phyloP scores from a whole-genome alignment of 53 echinoderm and acorn worm genomes.

The Temnopleurus reevesii region DNA sequence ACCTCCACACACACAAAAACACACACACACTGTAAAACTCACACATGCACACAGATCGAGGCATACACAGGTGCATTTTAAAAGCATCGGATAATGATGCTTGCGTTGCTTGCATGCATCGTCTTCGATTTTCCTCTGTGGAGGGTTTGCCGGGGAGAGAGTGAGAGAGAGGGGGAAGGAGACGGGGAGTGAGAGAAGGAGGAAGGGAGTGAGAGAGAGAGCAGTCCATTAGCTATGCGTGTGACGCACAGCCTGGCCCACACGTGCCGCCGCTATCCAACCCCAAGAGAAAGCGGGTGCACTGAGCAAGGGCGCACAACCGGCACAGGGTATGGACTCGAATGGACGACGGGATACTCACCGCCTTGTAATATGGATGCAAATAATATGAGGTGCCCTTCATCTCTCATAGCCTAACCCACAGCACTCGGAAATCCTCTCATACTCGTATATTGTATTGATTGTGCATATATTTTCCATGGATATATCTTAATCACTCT shows the following conservation, averaged over 20 bases:
- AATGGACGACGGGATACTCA: not conserved
- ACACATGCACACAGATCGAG: conserved; percentile 7
- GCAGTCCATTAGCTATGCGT: conserved; percentile 44
- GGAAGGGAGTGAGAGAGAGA: not conserved
- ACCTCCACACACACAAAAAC: conserved; percentile 19
- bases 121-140: conserved; percentile 18
- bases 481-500: not conserved
- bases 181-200: not conserved
- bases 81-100: not conserved
- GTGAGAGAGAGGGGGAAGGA: not conserved
- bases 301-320: conserved; percentile 20
- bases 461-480: conserved; percentile 11
- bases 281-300: not conserved
- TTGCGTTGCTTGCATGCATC: conserved; percentile 15
- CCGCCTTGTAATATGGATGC: conserved; percentile 9
- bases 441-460: not conserved
- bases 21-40: conserved; percentile 4
- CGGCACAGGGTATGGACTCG: not conserved
- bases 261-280: conserved; percentile 26
- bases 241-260: conserved; percentile 48
- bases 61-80: not conserved
- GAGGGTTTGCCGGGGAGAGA: not conserved
- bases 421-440: not conserved
- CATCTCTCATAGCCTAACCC: not conserved
- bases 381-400: not conserved